Conservation (phyloP, 1,140 invertebrate species). For the Elymnias hypermnestra region DNA sequence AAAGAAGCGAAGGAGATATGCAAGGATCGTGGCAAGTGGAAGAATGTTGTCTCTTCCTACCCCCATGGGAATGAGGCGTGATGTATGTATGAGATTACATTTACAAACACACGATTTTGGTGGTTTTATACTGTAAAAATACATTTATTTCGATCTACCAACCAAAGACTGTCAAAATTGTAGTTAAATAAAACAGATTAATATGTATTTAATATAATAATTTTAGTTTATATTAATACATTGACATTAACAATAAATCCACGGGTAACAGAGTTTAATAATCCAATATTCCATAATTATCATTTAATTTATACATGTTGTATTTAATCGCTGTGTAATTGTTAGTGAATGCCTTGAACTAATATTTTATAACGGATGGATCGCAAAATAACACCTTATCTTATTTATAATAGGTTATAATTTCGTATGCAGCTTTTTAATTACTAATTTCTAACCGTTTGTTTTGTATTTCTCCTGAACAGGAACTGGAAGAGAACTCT, state of each 20-base stretch:
- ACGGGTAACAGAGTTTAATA: background rate
- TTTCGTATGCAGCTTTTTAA: conserved; percentile 7
- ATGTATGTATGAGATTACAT: too few relatives aligned
- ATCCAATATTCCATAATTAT: background rate
- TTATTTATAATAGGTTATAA: background rate
- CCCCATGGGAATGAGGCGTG: too few relatives aligned
- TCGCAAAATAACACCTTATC: conserved; percentile 9
- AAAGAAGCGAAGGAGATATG: too few relatives aligned
- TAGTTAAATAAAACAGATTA: too few relatives aligned
- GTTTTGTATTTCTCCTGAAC: conserved; percentile 10
- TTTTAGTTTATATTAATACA: conserved; percentile 3
- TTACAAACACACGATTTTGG: too few relatives aligned
- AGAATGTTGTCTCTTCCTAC: too few relatives aligned
- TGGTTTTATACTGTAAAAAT: too few relatives aligned
- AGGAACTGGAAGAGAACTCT: conserved; percentile 7
- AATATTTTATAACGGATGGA: conserved; percentile 16
- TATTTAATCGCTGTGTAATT: conserved; percentile 5
- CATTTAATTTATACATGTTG: conserved; percentile 2
- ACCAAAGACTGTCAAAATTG: too few relatives aligned
- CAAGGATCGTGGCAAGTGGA: too few relatives aligned
- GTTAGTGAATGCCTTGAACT: conserved; percentile 15
- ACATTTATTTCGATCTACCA: too few relatives aligned
- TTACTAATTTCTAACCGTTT: conserved; percentile 1
- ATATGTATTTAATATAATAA: conserved; percentile 5
- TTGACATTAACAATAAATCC: conserved; percentile 5